phyloP scores from a whole-genome alignment of 2,797 vertebrate species.

The Chelonia mydas region DNA sequence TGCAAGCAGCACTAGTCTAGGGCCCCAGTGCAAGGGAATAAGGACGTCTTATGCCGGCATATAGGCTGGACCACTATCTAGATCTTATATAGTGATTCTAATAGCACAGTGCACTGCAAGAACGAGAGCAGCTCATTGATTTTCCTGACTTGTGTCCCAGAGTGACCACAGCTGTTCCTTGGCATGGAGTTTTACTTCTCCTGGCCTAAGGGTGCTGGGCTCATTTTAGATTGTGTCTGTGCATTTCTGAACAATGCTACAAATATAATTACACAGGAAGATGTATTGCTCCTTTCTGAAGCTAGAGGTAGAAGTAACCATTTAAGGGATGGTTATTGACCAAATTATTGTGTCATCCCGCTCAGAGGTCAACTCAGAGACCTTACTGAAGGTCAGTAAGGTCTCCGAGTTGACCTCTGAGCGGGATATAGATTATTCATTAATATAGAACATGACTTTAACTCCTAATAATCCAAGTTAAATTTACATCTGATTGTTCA shows the following conservation, averaged over 20 bases:
- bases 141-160: background rate
- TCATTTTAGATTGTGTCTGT: background rate
- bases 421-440: background rate
- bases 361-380: background rate
- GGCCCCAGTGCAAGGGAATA: rapidly evolving
- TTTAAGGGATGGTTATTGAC: background rate
- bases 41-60: background rate
- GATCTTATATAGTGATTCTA: background rate
- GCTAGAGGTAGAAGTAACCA: background rate
- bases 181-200: background rate
- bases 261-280: background rate
- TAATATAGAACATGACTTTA: background rate
- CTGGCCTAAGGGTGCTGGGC: background rate
- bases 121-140: background rate
- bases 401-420: too few relatives aligned
- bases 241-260: background rate
- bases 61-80: background rate
- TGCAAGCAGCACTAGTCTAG: background rate
- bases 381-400: background rate
- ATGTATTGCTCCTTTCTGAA: background rate
- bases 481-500: background rate
- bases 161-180: background rate
- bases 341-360: background rate
- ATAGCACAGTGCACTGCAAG: background rate
- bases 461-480: background rate